Evolutionary conservation across 2,113 vertebrate genomes (phyloP).

Genomic region (Passer domesticus): DNA sequence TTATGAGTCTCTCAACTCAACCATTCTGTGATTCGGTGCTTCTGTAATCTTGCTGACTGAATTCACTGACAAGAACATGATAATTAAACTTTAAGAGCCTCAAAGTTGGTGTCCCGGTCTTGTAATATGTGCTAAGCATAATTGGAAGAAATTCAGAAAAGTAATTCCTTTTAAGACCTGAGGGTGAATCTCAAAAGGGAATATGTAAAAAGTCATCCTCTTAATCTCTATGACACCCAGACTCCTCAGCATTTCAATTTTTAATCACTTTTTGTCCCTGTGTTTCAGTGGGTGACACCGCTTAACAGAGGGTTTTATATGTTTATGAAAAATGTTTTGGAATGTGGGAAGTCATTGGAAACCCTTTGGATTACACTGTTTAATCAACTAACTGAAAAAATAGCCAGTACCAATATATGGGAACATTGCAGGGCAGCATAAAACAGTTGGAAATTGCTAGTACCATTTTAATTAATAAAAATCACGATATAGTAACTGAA

Average conservation of each 20-base stretch:
- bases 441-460: background rate
- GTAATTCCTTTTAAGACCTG: slow-evolving; percentile 30
- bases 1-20: background rate
- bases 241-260: slow-evolving; percentile 43
- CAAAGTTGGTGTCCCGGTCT: slow-evolving; percentile 14
- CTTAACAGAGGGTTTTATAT: background rate
- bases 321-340: background rate
- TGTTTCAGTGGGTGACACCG: background rate
- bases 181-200: slow-evolving; percentile 32
- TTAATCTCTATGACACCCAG: background rate
- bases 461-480: background rate
- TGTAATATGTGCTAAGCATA: slow-evolving; percentile 18
- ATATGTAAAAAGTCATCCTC: background rate
- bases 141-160: slow-evolving; percentile 12
- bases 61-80: background rate
- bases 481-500: background rate
- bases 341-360: background rate
- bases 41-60: background rate
- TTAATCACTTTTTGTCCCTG: slow-evolving; percentile 9
- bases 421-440: background rate
- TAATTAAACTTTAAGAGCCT: slow-evolving; percentile 8
- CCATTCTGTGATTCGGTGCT: background rate
- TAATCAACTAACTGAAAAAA: background rate
- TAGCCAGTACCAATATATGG: background rate
- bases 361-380: background rate